Evolutionary conservation across 2,888 invertebrate genomes (phyloP).

Genomic region (Dryobota labecula): DNA sequence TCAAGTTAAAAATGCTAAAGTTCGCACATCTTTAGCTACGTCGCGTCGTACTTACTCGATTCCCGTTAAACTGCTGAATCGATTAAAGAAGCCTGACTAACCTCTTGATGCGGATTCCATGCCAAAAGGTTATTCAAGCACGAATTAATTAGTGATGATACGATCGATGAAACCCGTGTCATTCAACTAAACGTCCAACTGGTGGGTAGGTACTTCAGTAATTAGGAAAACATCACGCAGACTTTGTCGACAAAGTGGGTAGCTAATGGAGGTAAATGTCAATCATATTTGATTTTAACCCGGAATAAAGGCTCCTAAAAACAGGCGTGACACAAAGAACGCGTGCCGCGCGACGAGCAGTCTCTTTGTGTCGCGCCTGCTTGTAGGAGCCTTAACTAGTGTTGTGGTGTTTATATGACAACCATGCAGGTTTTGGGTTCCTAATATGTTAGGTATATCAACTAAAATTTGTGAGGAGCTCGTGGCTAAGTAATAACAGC

Average conservation of each 20-base stretch:
- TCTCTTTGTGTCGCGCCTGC: too few relatives aligned
- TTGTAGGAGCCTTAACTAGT: too few relatives aligned
- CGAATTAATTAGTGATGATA: slow-evolving; percentile 51
- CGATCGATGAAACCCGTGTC: slow-evolving; percentile 25
- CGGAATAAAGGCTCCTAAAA: too few relatives aligned
- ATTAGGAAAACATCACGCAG: not conserved
- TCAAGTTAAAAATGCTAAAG: slow-evolving; percentile 20
- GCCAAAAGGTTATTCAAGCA: slow-evolving; percentile 40
- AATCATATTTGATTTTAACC: not conserved
- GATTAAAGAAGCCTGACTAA: slow-evolving; percentile 39
- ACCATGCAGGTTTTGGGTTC: not conserved
- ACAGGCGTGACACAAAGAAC: too few relatives aligned
- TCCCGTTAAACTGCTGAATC: slow-evolving; percentile 41
- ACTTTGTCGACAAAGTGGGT: not conserved
- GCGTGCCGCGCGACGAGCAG: too few relatives aligned
- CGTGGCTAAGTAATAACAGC: too few relatives aligned
- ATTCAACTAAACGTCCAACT: slow-evolving; percentile 32
- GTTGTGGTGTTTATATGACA: not conserved
- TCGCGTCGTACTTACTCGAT: not conserved
- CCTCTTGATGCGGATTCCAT: slow-evolving; percentile 38
- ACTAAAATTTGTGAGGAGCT: too few relatives aligned
- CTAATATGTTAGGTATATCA: not conserved
- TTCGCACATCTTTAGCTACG: not conserved
- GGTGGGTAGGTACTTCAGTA: not conserved
- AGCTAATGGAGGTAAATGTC: slow-evolving; percentile 23